Conservation (phyloP, 1,140 invertebrate species). For the Thaumetopoea pityocampa region DNA sequence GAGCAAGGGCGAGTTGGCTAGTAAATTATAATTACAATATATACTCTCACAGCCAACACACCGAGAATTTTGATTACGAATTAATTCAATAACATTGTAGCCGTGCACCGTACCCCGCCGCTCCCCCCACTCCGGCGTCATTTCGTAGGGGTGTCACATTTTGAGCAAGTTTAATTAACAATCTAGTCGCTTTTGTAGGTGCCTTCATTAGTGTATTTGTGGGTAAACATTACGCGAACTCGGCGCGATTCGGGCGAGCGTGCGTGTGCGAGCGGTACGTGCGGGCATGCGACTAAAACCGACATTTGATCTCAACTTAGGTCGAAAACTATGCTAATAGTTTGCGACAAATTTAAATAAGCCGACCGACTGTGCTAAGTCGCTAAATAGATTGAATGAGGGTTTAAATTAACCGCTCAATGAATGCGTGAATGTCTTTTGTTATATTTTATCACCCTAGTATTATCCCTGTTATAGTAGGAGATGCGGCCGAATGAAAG, state of each 20-base stretch:
- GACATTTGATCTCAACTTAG: constrained; percentile 21
- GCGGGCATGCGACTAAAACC: constrained; percentile 15
- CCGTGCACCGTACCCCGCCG: constrained; percentile 65
- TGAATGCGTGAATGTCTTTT: no score
- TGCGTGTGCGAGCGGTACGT: constrained; percentile 31
- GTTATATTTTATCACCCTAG: no score
- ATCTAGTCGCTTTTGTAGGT: constrained; percentile 73
- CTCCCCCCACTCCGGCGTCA: constrained; percentile 58
- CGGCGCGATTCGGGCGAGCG: constrained; percentile 39
- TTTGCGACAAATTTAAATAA: no score
- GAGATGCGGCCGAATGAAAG: no score
- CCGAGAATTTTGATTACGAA: constrained; percentile 68
- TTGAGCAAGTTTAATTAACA: constrained; percentile 75
- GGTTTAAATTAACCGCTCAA: no score
- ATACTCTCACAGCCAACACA: constrained; percentile 56
- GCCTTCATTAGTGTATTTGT: constrained; percentile 75
- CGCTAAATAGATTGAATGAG: no score
- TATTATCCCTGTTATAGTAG: no score
- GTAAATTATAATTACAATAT: constrained; percentile 57
- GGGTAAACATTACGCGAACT: constrained; percentile 68
- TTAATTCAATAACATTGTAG: constrained; percentile 70
- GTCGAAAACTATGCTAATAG: no score
- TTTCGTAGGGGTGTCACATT: constrained; percentile 74
- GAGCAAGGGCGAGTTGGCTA: no score
- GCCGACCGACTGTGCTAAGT: no score